phyloP scores from a whole-genome alignment of 2,888 invertebrate genomes.

The Diloba caeruleocephala region DNA sequence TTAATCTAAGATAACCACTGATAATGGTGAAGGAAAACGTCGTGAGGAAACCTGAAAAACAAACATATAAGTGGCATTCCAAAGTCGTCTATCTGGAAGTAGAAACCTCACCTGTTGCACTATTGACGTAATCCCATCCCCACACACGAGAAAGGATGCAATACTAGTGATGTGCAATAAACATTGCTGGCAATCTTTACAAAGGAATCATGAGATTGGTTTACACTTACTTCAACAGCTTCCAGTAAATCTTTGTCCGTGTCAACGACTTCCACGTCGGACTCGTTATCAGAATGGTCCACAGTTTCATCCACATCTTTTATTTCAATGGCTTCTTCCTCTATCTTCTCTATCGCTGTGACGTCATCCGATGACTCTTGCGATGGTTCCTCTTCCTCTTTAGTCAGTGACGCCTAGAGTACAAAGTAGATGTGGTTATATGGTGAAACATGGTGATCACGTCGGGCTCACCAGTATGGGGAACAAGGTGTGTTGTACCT shows the following conservation, averaged over 20 bases:
- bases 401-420: constrained; percentile 73
- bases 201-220: neutral
- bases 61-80: no score
- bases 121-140: no score
- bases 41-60: no score
- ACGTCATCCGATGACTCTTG: constrained; percentile 59
- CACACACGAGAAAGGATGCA: no score
- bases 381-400: constrained; percentile 56
- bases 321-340: constrained; percentile 77
- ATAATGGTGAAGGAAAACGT: no score
- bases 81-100: no score
- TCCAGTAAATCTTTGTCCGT: constrained; percentile 57
- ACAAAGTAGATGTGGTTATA: neutral
- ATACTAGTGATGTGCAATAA: no score
- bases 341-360: constrained; percentile 60
- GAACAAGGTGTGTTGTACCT: no score
- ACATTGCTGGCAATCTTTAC: neutral
- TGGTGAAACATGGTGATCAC: no score
- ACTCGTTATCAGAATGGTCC: constrained; percentile 78
- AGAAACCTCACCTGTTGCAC: no score
- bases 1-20: no score
- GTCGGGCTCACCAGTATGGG: no score
- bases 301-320: constrained; percentile 82
- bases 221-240: constrained; percentile 71
- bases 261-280: constrained; percentile 79